Percentiles rank a stretch among this genome's conserved stretches.
phyloP scores from a whole-genome alignment of 2,888 invertebrate genomes.

The Acleris laterana region DNA sequence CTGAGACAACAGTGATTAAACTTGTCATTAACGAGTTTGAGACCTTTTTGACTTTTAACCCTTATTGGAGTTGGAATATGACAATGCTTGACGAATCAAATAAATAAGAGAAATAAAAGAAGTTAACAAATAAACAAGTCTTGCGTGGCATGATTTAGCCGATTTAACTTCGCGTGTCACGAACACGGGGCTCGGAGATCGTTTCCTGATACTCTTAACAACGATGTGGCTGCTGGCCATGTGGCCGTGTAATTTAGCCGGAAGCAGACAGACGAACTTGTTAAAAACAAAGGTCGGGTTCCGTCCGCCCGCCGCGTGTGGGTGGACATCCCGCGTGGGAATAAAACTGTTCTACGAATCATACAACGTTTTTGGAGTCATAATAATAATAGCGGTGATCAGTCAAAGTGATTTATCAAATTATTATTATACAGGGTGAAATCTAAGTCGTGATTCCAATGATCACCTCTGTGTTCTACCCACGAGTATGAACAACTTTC shows the following conservation, averaged over 20 bases:
- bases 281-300: conserved; percentile 21
- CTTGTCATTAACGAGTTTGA: conserved; percentile 28
- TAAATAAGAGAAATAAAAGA: not conserved
- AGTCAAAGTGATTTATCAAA: too few relatives aligned
- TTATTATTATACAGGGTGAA: too few relatives aligned
- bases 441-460: too few relatives aligned
- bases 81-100: not conserved
- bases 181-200: conserved; percentile 33
- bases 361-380: not conserved
- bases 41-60: conserved; percentile 9
- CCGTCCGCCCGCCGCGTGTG: not conserved
- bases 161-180: conserved; percentile 26
- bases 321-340: not conserved
- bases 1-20: conserved; percentile 37
- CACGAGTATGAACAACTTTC: too few relatives aligned
- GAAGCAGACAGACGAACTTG: conserved; percentile 22
- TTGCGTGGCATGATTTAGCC: conserved; percentile 18
- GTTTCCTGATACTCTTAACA: conserved; percentile 46
- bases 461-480: too few relatives aligned
- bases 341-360: not conserved
- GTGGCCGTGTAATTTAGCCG: conserved; percentile 23
- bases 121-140: conserved; percentile 3
- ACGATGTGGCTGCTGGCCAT: conserved; percentile 40
- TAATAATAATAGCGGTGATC: conserved; percentile 8
- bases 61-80: not conserved